phyloP scores from a whole-genome alignment of 2,888 invertebrate genomes.

The Eledona agricola region DNA sequence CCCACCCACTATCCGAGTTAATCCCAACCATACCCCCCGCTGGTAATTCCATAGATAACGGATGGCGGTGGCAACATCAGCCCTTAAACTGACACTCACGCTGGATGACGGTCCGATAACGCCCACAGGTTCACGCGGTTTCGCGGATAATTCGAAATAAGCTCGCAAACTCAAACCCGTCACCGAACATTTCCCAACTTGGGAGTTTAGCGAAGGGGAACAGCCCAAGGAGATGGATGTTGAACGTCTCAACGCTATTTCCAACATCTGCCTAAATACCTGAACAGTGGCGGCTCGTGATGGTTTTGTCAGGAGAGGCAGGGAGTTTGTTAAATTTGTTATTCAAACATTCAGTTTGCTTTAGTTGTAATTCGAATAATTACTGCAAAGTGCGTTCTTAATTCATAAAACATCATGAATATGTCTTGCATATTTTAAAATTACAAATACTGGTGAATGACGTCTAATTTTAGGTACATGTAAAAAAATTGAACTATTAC shows the following conservation, averaged over 20 bases:
- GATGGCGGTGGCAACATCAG: constrained; percentile 9
- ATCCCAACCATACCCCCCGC: constrained; percentile 19
- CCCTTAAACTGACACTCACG: constrained; percentile 3
- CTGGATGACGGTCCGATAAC: constrained; percentile 15
- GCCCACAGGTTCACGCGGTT: constrained; percentile 5
- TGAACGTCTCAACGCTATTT: neutral
- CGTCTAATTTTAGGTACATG: too few species aligned
- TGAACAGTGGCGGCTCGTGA: too few species aligned
- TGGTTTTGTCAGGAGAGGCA: too few species aligned
- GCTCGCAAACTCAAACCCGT: constrained; percentile 1
- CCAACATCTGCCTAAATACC: too few species aligned
- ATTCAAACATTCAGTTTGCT: too few species aligned
- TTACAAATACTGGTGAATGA: too few species aligned
- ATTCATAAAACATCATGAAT: too few species aligned
- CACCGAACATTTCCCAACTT: constrained; percentile 1
- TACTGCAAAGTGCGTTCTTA: too few species aligned
- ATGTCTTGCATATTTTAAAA: too few species aligned
- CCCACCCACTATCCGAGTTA: constrained; percentile 18
- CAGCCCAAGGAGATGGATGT: neutral
- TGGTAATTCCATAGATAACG: constrained; percentile 24
- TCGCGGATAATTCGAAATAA: constrained; percentile 4
- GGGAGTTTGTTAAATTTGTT: too few species aligned
- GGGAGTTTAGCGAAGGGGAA: neutral
- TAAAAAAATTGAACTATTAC: too few species aligned
- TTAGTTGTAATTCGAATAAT: too few species aligned